These are phyloP conservation scores for Plemyria rubiginata DNA, from an alignment of 2,888 invertebrate genomes.

Conservation along the genomic window DNA sequence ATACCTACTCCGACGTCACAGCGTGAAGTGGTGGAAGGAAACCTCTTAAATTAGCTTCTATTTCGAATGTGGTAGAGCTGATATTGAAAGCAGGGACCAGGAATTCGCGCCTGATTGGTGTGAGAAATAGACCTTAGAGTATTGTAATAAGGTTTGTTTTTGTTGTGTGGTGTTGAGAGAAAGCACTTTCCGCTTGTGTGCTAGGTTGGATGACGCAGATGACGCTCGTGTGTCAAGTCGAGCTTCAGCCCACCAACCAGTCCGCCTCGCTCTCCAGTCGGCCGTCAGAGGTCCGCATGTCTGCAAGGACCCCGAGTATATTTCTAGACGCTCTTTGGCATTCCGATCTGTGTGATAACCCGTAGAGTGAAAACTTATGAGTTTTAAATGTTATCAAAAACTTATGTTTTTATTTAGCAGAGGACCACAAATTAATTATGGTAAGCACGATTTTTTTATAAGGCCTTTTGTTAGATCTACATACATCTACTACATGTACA, in stretches of 20 bases:
- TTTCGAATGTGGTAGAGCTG: conserved; percentile 51
- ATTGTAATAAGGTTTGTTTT: conserved; percentile 60
- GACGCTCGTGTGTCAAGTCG: conserved; percentile 55
- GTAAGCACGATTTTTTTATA: conserved; percentile 20
- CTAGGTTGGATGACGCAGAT: conserved; percentile 78
- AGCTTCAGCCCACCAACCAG: conserved; percentile 55
- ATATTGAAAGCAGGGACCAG: conserved; percentile 49
- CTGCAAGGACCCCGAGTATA: conserved; percentile 57
- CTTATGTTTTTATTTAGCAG: conserved; percentile 33
- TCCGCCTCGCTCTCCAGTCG: conserved; percentile 56
- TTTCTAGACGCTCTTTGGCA: conserved; percentile 47
- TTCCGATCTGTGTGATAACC: conserved; percentile 53
- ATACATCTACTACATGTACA: too few relatives aligned
- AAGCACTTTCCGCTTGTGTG: conserved; percentile 81
- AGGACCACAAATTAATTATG: conserved; percentile 28
- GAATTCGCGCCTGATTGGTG: conserved; percentile 23
- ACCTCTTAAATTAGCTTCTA: conserved; percentile 53
- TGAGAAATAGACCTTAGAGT: conserved; percentile 58
- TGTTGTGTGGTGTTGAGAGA: conserved; percentile 63
- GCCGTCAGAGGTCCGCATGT: conserved; percentile 68
- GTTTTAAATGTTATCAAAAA: conserved; percentile 39
- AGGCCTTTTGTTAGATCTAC: neutral
- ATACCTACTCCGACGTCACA: conserved; percentile 62
- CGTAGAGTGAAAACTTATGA: conserved; percentile 32
- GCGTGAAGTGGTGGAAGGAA: conserved; percentile 41